Evolutionary conservation across 2,113 vertebrate genomes (phyloP), one percentile per base, ranked within the genome.

Genomic region (Eudorcas thomsonii): DNA sequence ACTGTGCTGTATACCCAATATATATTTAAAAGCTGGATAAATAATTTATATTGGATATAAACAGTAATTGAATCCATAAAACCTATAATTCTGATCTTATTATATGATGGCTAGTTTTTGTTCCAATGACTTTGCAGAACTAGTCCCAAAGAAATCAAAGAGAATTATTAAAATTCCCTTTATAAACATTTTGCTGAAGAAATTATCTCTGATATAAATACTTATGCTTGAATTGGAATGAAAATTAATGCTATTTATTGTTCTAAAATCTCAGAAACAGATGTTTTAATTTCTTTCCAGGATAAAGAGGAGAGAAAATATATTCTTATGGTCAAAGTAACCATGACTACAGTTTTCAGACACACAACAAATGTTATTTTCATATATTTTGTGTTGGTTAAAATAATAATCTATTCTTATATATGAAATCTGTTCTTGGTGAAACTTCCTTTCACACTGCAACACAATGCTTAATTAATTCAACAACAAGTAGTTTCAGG

Each of bases 281-380:
- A 97, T 94, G 74, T 97, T 98, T 87, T 95, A 19, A 78, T 92
- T 91, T 96, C 78, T 98, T 98, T 97, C 55, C 91, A 97, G 55
- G 67, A 97, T 94, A 93, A 92, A 95, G 45, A 84, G 13, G 43
- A 93, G 25, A 13, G 52, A 71, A 64, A 77, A 43, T 62, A 86
- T 62, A 94, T 90, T 95, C n/a, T 71, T 33, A 90, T 91, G 55
- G 91, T 86, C 90, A 96, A 89, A 94, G 89, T 97, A 97, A 97
- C 91, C 83, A 97, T 93, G 95, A 93, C 91, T 93, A 96, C 80
- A 94, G 48, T 88, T 97, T 97, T 93, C 45, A 94, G 91, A 95
- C 50, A 94, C 52, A 93, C 54, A 96, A 74, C n/a, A 96, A 83
- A 55, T 98, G 54, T 96, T 90, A 97, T 95, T 97, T 98, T 97